These are phyloP conservation scores for Deilephila porcellus DNA, from an alignment of 2,888 invertebrate species.

Conservation along the genomic window DNA sequence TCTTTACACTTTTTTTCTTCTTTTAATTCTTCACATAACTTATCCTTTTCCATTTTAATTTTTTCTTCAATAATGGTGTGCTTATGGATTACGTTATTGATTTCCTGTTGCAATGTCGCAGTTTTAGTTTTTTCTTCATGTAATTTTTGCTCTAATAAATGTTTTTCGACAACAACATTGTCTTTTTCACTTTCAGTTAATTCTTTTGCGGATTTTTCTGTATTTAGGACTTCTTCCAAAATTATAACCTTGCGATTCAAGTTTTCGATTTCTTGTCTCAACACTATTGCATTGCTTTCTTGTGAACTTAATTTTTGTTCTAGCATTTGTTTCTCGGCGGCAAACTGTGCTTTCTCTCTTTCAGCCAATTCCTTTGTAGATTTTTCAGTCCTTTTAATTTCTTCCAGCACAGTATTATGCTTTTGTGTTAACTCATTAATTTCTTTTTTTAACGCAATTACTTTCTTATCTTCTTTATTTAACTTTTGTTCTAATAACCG, in stretches of 20 bases:
- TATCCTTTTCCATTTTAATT: conserved; percentile 31
- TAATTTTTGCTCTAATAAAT: neutral
- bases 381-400: conserved; percentile 32
- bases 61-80: neutral
- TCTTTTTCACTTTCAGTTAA: neutral
- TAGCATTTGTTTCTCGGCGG: conserved; percentile 34
- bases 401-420: conserved; percentile 4
- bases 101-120: neutral
- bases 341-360: conserved; percentile 37
- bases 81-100: neutral
- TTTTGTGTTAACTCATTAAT: conserved; percentile 29
- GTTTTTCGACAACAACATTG: neutral
- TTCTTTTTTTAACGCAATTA: conserved; percentile 33
- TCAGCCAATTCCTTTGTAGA: conserved; percentile 31
- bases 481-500: conserved; percentile 41
- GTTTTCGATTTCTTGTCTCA: neutral
- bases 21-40: conserved; percentile 35
- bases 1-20: conserved; percentile 37
- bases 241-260: neutral
- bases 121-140: neutral
- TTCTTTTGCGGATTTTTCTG: neutral
- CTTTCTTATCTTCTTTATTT: conserved; percentile 27
- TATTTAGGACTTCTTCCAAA: neutral
- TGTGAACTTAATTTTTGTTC: conserved; percentile 26
- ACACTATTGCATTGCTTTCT: neutral